Conservation (phyloP, 64 coral and sea anemone species). For the Acropora yongei region DNA sequence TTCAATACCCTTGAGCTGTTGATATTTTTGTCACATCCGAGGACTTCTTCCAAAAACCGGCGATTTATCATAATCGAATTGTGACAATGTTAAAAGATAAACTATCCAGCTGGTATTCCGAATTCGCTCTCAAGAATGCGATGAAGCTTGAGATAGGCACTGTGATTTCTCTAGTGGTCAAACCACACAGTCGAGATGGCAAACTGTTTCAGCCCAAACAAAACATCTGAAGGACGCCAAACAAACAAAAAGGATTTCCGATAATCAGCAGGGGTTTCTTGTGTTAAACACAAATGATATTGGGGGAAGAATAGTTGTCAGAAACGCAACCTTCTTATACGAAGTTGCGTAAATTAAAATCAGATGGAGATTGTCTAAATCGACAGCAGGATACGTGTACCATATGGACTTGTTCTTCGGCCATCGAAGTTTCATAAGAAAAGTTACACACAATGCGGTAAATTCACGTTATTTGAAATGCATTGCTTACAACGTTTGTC, state of each 20-base stretch:
- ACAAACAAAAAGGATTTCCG: neutral
- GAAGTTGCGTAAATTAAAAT: too few relatives aligned
- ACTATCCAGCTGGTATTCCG: neutral
- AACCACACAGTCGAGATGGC: neutral
- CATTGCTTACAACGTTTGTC: too few relatives aligned
- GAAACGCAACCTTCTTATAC: neutral
- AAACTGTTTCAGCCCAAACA: neutral
- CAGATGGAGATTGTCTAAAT: neutral
- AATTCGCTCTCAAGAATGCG: neutral
- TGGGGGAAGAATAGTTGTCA: neutral
- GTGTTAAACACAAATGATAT: neutral
- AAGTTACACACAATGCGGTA: too few relatives aligned
- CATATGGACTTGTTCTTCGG: too few relatives aligned
- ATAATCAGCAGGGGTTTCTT: neutral
- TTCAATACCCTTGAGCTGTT: neutral
- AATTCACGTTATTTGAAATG: too few relatives aligned
- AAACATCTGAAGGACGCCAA: neutral
- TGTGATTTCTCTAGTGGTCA: neutral
- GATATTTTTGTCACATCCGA: neutral
- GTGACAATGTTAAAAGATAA: neutral
- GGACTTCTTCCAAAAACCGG: neutral
- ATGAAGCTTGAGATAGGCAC: neutral
- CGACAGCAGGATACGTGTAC: too few relatives aligned
- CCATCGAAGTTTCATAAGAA: too few relatives aligned
- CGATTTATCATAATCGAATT: neutral